Conservation (phyloP, 2,113 vertebrate species). For the Rhinoptilus africanus region DNA sequence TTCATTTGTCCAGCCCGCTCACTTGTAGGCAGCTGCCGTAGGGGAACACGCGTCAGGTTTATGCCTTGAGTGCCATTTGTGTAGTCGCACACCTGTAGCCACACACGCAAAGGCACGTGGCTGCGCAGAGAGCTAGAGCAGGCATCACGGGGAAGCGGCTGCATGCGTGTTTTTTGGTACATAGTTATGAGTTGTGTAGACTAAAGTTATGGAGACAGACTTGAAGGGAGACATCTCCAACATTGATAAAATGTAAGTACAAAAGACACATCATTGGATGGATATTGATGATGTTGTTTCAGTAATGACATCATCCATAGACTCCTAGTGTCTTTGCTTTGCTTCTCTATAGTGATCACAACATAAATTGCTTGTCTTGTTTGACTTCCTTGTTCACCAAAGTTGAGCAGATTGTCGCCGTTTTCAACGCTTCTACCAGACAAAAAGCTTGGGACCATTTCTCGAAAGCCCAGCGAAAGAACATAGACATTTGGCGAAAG, state of each 20-base stretch:
- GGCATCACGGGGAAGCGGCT: not conserved
- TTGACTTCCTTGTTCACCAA: slow-evolving; percentile 94
- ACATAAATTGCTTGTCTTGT: slow-evolving; percentile 99
- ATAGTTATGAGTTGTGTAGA: slow-evolving; percentile 44
- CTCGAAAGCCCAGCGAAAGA: slow-evolving; percentile 99
- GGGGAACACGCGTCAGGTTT: not conserved
- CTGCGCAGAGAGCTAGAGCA: not conserved
- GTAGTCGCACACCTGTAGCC: not conserved
- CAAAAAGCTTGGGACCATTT: slow-evolving; percentile 99
- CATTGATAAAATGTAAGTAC: slow-evolving; percentile 83
- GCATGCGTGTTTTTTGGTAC: slow-evolving; percentile 13
- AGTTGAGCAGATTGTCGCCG: slow-evolving; percentile 99
- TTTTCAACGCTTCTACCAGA: slow-evolving; percentile 97
- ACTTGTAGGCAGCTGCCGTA: rapidly evolving
- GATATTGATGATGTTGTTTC: slow-evolving; percentile 81
- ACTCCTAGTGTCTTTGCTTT: slow-evolving; percentile 87
- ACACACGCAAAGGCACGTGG: not conserved
- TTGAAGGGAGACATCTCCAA: slow-evolving; percentile 78
- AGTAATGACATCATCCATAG: slow-evolving; percentile 79
- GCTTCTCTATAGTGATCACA: slow-evolving; percentile 85
- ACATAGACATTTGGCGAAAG: slow-evolving; percentile 99
- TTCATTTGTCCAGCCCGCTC: not conserved
- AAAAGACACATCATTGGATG: slow-evolving; percentile 77
- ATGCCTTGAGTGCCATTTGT: not conserved
- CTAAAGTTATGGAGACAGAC: slow-evolving; percentile 78